Base-by-base conservation (phyloP, 2,888 invertebrate genomes). In the Brenthis daphne region DNA sequence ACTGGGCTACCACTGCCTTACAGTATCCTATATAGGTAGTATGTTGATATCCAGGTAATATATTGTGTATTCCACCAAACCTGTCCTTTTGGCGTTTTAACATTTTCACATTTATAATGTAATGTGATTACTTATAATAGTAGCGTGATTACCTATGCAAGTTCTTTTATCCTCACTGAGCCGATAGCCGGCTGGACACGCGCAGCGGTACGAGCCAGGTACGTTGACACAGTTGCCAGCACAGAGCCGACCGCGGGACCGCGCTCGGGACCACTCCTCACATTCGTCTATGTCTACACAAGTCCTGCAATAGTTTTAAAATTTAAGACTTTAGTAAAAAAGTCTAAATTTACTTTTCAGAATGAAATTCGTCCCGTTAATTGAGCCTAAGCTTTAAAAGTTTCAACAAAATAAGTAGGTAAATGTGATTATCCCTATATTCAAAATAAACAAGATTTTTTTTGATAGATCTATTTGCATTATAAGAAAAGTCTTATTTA, bases 131-230 rank as follows among this genome's bases (percentile, higher is more conserved):
- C 3, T 43, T 43, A 16, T 16, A 16, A 8, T 53, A 16, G 16
- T 53, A 16, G n/a, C 8, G 16, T 53, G 20, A 4, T 82, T 85
- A 97, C 98, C 99, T 79, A 96, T 94, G 79, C 99, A 99, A 13
- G 96, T 96, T 85, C 96, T 94, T 77, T 96, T 95, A 79, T 97
- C 96, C 0, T 93, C 82, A 5, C 94, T 94, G 0, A 99, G 90
- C 11, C 95, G 94, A 88, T 96, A 99, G 0, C 99, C 99, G 0
- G 93, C 81, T 4, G 96, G 95, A 82, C 99, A 99, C 2, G 95
- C 92, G 86, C 99, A 99, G 73, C 96, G 95, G 88, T 96, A 99
- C 29, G 97, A 96, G 14, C 99, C 99, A 90, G 96, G 97, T 56
- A 95, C 94, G 85, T 75, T 74, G 65, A 97, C 92, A 82, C 99